phyloP scores from a whole-genome alignment of 1,140 invertebrate species.

The Rhopalosiphum padi region DNA sequence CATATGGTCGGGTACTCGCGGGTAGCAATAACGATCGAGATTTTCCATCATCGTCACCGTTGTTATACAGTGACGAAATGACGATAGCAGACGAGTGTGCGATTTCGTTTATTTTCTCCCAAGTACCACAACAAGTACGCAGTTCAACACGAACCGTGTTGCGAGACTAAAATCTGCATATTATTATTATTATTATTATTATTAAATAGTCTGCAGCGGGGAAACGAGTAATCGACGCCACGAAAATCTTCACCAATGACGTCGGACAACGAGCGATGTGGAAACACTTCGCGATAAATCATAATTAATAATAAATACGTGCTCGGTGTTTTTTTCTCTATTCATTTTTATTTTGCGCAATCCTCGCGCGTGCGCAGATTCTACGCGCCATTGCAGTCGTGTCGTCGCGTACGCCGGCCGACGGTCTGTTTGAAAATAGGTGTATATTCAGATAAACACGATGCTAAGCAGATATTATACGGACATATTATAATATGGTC shows the following conservation, averaged over 20 bases:
- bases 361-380: not conserved
- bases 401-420: no score
- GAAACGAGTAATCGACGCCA: not conserved
- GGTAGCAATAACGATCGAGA: no score
- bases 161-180: no score
- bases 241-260: not conserved
- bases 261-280: not conserved
- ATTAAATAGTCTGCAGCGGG: not conserved
- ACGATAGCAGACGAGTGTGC: not conserved
- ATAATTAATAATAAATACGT: constrained; percentile 15
- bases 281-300: not conserved
- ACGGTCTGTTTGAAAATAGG: not conserved
- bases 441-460: not conserved
- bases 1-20: no score
- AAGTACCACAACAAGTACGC: not conserved
- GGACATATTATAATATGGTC: not conserved
- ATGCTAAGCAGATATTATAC: not conserved
- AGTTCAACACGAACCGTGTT: not conserved
- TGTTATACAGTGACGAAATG: no score
- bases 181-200: not conserved
- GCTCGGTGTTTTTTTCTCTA: not conserved
- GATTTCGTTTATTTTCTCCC: not conserved
- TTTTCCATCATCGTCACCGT: no score
- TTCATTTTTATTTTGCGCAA: not conserved
- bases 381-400: not conserved